Conservation (phyloP, 2,113 vertebrate species). For the Nannospalax galili region DNA sequence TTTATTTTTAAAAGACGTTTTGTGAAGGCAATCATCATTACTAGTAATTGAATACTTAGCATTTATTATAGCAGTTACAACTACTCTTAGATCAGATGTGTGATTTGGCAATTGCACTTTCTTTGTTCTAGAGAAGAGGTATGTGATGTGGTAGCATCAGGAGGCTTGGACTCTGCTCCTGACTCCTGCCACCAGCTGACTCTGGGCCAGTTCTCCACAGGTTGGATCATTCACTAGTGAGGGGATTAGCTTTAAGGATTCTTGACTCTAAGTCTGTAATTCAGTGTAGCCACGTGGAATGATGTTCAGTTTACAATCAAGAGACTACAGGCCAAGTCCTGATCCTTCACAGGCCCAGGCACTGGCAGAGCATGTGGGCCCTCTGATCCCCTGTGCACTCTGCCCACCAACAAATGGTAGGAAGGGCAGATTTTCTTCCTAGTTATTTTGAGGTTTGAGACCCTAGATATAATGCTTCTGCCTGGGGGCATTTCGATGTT, state of each 20-base stretch:
- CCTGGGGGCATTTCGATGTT: background rate
- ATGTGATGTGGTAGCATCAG: background rate
- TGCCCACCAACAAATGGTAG: background rate
- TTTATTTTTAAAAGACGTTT: slow-evolving; percentile 34
- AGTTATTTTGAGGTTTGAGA: background rate
- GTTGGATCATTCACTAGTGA: background rate
- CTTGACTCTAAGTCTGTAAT: background rate
- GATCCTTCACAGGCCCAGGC: background rate
- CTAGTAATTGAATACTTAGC: slow-evolving; percentile 28
- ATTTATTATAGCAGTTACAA: background rate
- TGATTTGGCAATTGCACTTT: background rate
- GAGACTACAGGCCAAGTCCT: background rate
- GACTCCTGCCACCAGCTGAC: background rate
- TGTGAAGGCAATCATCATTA: slow-evolving; percentile 1
- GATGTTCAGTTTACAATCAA: background rate
- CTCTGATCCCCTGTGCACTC: background rate
- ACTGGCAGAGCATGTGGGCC: rapidly evolving
- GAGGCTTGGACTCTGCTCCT: background rate
- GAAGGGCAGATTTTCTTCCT: background rate
- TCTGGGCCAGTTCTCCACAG: background rate
- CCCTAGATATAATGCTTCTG: background rate
- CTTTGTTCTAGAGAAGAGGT: background rate
- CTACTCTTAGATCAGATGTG: background rate
- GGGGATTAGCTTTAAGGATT: background rate
- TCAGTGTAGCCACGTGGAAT: background rate